A percentile compares a stretch with the other conserved stretches of the same genome.
These are phyloP conservation scores for Chloroceryle amazona DNA, from an alignment of 2,797 vertebrate species.

Conservation along the genomic window DNA sequence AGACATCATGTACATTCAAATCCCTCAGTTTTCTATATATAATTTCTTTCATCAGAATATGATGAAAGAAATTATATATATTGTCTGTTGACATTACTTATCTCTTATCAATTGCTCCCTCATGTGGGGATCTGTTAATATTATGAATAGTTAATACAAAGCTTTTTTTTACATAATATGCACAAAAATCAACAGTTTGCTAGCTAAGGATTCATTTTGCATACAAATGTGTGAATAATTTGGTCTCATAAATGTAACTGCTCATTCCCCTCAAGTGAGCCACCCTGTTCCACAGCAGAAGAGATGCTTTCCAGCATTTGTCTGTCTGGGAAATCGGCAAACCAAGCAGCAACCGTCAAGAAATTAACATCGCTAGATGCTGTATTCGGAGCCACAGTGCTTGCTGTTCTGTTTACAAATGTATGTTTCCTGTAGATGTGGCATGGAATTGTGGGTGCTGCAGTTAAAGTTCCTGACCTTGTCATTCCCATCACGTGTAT, in stretches of 20 bases:
- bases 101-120: conserved; percentile 61
- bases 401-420: background rate
- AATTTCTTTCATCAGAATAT: background rate
- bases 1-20: background rate
- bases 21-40: background rate
- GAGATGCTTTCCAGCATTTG: background rate
- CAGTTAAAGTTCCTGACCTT: background rate
- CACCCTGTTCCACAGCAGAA: background rate
- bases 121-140: conserved; percentile 53
- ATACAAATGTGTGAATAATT: background rate
- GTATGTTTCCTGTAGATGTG: background rate
- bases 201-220: background rate
- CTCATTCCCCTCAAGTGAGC: background rate
- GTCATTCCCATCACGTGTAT: background rate
- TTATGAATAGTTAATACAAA: background rate
- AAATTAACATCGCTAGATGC: background rate
- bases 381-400: background rate
- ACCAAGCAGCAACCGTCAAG: background rate
- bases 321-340: background rate
- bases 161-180: background rate
- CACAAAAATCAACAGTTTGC: background rate
- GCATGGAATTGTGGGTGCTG: rapidly evolving
- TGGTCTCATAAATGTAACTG: background rate
- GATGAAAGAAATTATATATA: too few relatives aligned
- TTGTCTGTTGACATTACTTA: background rate